These are phyloP conservation scores for Linepithema humile DNA, from an alignment of 1,140 invertebrate species.

Conservation along the genomic window DNA sequence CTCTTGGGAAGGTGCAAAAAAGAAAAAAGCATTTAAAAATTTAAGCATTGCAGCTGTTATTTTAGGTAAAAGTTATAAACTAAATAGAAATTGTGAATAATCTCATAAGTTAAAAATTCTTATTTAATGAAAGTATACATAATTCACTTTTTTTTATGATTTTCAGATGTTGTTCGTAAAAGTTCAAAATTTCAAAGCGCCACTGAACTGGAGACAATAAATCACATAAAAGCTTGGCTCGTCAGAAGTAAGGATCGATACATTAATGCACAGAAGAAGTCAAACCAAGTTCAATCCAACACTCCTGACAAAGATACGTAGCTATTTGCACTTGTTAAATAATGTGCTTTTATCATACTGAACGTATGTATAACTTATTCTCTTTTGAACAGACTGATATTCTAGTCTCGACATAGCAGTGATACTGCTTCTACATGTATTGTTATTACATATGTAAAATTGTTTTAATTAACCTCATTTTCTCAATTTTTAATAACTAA, in stretches of 20 bases:
- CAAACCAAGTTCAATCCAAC: neutral
- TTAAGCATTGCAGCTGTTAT: constrained; percentile 20
- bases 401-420: neutral
- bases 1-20: constrained; percentile 16
- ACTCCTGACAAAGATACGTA: neutral
- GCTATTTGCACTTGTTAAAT: neutral
- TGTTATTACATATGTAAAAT: constrained; percentile 8
- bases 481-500: neutral
- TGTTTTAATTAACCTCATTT: constrained; percentile 1
- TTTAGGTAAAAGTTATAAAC: neutral
- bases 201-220: constrained; percentile 7
- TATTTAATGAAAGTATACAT: constrained; percentile 10
- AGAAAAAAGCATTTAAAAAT: constrained; percentile 29
- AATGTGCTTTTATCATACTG: neutral
- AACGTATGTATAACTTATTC: neutral
- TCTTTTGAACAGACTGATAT: constrained; percentile 14
- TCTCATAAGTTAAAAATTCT: neutral
- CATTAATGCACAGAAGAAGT: neutral
- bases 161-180: constrained; percentile 28
- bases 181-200: neutral
- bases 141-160: neutral
- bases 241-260: constrained; percentile 42
- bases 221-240: constrained; percentile 24
- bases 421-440: neutral
- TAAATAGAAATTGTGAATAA: constrained; percentile 11